Evolutionary conservation across 2,888 invertebrate species (phyloP).

Genomic region (Drosophila macrospina): DNA sequence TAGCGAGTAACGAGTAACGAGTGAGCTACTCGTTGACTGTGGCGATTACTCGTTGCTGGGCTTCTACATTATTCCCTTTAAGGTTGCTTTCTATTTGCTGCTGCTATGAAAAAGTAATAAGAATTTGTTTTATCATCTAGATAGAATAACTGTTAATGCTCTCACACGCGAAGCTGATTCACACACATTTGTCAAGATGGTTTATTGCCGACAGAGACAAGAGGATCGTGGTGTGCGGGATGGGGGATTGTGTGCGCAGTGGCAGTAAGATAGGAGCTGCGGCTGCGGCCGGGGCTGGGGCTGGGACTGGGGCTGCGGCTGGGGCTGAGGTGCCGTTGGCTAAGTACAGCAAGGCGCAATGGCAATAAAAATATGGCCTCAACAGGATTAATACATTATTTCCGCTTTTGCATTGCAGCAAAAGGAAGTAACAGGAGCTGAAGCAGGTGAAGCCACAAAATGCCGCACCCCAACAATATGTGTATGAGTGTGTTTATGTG

Average conservation of each 20-base stretch:
- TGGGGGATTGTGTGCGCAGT: too few species aligned
- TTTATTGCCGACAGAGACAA: constrained; percentile 42
- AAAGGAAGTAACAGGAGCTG: constrained; percentile 13
- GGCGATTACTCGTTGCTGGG: background rate
- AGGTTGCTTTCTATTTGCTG: constrained; percentile 1
- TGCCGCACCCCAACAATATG: constrained; percentile 15
- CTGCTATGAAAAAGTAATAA: constrained; percentile 30
- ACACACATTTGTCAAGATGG: constrained; percentile 53
- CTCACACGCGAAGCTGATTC: constrained; percentile 45
- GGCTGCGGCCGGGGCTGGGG: too few species aligned
- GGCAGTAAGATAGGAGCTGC: too few species aligned
- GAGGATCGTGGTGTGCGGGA: background rate
- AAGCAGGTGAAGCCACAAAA: constrained; percentile 53
- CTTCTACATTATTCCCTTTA: constrained; percentile 7
- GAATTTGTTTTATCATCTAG: constrained; percentile 60
- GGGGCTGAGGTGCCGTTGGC: constrained; percentile 15
- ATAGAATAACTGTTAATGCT: constrained; percentile 47
- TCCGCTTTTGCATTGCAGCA: constrained; percentile 62
- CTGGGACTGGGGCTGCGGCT: too few species aligned
- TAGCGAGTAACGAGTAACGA: background rate
- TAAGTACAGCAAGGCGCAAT: constrained; percentile 61
- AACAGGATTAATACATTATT: constrained; percentile 85
- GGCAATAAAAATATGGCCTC: constrained; percentile 85
- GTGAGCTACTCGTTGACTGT: background rate
- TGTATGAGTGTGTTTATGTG: constrained; percentile 5